A percentile compares a stretch with the other conserved stretches of the same genome.
phyloP scores from a whole-genome alignment of 2,888 invertebrate genomes.

The Agapostemon virescens region DNA sequence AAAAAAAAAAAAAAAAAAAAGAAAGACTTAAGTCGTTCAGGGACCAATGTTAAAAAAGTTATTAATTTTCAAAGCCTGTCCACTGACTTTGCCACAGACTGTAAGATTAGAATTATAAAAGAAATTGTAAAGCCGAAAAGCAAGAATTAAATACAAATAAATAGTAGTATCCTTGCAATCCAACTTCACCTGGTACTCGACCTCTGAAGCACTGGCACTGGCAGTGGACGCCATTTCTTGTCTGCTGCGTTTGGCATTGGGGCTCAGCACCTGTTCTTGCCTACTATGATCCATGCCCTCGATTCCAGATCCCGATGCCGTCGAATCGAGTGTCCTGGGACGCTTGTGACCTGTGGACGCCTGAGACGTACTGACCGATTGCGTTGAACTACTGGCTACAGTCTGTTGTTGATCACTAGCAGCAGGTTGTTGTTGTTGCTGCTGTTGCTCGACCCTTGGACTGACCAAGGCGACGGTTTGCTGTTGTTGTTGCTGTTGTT shows the following conservation, averaged over 20 bases:
- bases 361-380: conserved; percentile 86
- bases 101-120: background rate
- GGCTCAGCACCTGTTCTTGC: conserved; percentile 75
- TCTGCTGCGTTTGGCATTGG: conserved; percentile 74
- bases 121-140: conserved; percentile 2
- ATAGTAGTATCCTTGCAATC: background rate
- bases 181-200: conserved; percentile 77
- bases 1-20: too few relatives aligned
- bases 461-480: conserved; percentile 78
- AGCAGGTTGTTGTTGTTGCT: conserved; percentile 72
- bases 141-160: background rate
- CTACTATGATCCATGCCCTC: conserved; percentile 74
- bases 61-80: background rate
- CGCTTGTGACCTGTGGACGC: conserved; percentile 83
- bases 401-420: conserved; percentile 79
- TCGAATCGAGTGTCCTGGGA: conserved; percentile 80
- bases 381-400: conserved; percentile 83
- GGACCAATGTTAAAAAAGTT: too few relatives aligned
- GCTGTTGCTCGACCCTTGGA: conserved; percentile 76
- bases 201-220: conserved; percentile 76
- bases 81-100: background rate
- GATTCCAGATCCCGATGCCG: conserved; percentile 73
- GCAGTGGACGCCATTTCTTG: conserved; percentile 74
- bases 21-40: too few relatives aligned
- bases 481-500: conserved; percentile 75